phyloP scores from a whole-genome alignment of 2,113 vertebrate species.

The Ondatra zibethicus region DNA sequence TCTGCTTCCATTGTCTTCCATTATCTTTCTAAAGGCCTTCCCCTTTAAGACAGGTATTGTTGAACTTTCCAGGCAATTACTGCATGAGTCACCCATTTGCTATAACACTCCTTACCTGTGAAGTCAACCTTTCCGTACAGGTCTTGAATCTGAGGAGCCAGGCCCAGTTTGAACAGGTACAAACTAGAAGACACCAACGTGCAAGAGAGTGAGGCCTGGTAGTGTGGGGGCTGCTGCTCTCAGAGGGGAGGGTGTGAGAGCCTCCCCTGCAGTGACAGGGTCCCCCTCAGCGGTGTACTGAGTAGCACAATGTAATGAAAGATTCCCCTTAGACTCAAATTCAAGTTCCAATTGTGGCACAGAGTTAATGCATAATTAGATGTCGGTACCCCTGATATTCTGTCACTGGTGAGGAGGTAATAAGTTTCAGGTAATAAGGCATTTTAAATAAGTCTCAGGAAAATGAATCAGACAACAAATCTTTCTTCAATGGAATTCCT shows the following conservation, averaged over 20 bases:
- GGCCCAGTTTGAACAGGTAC: constrained; percentile 98
- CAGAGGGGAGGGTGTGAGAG: background rate
- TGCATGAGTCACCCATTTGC: constrained; percentile 11
- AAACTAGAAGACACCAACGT: constrained; percentile 87
- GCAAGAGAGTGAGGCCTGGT: constrained; percentile 47
- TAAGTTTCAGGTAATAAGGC: constrained; percentile 16
- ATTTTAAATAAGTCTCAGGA: constrained; percentile 5
- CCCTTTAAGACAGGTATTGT: constrained; percentile 1
- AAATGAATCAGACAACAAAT: constrained; percentile 42
- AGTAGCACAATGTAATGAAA: background rate
- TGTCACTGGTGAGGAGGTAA: background rate
- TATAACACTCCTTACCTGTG: constrained; percentile 90
- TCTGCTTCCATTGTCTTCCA: background rate
- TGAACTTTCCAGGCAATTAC: constrained; percentile 41
- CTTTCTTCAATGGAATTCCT: background rate
- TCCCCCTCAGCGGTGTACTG: background rate
- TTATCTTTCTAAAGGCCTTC: background rate
- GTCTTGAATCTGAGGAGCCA: constrained; percentile 98
- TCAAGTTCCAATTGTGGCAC: background rate
- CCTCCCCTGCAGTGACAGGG: background rate
- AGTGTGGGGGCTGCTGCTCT: background rate
- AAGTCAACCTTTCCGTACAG: constrained; percentile 99
- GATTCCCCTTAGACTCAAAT: background rate
- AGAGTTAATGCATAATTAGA: background rate
- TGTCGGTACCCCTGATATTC: background rate